Conservation (phyloP, 2,888 invertebrate genomes). For the Epinotia bilunana region DNA sequence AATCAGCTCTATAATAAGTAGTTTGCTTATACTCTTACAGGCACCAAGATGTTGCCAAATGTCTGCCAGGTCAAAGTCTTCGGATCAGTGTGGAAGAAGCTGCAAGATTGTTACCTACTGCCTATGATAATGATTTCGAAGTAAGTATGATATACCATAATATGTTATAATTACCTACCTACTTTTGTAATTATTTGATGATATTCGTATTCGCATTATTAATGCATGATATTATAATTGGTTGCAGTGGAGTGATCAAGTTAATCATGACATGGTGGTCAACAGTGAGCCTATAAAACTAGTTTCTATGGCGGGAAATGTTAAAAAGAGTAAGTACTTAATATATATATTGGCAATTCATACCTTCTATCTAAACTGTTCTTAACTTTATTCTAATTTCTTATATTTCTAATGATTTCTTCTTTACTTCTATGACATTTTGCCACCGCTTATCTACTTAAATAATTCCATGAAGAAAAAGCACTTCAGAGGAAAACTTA, state of each 20-base stretch:
- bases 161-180: background rate
- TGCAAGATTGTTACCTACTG: constrained; percentile 68
- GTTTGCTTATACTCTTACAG: constrained; percentile 53
- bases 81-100: constrained; percentile 78
- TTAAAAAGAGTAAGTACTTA: constrained; percentile 65
- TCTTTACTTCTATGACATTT: constrained; percentile 22
- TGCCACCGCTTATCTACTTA: constrained; percentile 11
- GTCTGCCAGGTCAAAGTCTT: constrained; percentile 85
- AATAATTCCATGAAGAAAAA: constrained; percentile 20
- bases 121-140: constrained; percentile 76
- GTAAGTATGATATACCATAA: constrained; percentile 54
- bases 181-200: too few relatives aligned
- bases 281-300: constrained; percentile 56
- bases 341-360: background rate
- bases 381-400: background rate
- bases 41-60: constrained; percentile 80
- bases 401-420: constrained; percentile 13
- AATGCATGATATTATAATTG: constrained; percentile 25
- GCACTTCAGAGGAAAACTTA: constrained; percentile 8
- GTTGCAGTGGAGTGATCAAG: constrained; percentile 65
- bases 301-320: constrained; percentile 55
- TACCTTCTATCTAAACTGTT: background rate
- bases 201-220: background rate
- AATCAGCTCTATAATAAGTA: too few relatives aligned
- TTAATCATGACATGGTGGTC: constrained; percentile 57